A percentile compares a stretch with the other conserved stretches of the same genome.
phyloP scores from a whole-genome alignment of 37 sponge, comb jelly and placozoan genomes.

The Hexactinellida sp. region DNA sequence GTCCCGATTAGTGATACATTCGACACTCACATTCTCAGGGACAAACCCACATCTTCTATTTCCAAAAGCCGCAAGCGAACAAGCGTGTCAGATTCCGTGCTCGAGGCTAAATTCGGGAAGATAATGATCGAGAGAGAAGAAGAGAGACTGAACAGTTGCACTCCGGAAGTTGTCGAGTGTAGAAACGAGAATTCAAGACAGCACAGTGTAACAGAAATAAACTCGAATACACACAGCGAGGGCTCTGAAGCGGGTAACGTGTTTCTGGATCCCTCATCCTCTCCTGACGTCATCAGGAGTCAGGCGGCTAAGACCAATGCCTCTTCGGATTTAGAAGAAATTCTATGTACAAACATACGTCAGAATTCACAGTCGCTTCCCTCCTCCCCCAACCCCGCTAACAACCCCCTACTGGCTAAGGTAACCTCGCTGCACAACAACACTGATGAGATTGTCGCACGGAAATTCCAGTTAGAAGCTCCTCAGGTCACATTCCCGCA shows the following conservation, averaged over 20 bases:
- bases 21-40: not conserved
- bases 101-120: slow-evolving; percentile 1
- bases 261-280: not conserved
- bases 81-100: not conserved
- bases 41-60: not conserved
- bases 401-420: not conserved
- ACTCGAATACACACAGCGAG: not conserved
- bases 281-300: not conserved
- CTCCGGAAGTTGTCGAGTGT: not conserved
- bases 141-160: not conserved
- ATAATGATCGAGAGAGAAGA: slow-evolving; percentile 17
- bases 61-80: slow-evolving; percentile 6
- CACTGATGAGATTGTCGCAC: not conserved
- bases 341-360: not conserved
- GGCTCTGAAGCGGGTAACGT: not conserved
- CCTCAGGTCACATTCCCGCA: not conserved
- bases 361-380: not conserved
- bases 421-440: not conserved
- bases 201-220: not conserved
- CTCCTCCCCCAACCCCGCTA: not conserved
- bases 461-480: not conserved
- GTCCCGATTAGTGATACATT: not conserved
- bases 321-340: not conserved
- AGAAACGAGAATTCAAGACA: not conserved
- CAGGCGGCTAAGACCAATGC: not conserved